Percentiles rank a stretch among this genome's conserved stretches.
These are phyloP conservation scores for Odontomyia ornata DNA, from an alignment of 2,888 invertebrate species.

Conservation along the genomic window DNA sequence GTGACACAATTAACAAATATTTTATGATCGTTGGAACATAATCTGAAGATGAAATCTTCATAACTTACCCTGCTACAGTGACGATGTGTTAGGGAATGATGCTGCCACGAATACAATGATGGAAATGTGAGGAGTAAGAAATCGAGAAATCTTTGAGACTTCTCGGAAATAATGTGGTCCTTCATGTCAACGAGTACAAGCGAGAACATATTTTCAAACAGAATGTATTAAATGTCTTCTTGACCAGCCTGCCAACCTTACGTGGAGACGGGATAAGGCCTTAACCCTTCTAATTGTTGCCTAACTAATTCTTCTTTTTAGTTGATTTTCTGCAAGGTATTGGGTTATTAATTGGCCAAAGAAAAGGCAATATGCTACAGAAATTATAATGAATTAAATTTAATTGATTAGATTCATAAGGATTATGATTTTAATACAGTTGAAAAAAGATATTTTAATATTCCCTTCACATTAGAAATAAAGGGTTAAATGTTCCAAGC, in stretches of 20 bases:
- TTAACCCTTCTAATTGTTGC: no score
- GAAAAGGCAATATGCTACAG: no score
- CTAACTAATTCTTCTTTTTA: no score
- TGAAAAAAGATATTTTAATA: no score
- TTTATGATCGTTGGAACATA: constrained; percentile 51
- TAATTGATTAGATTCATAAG: no score
- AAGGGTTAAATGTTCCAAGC: not conserved
- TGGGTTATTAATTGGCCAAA: no score
- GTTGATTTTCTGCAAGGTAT: no score
- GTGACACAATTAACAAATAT: constrained; percentile 54
- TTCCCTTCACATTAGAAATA: no score
- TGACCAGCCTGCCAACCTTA: not conserved
- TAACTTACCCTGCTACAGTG: constrained; percentile 19
- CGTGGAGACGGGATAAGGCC: not conserved
- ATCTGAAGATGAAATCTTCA: constrained; percentile 44
- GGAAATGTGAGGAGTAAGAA: constrained; percentile 13
- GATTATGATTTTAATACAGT: no score
- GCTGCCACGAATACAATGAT: not conserved
- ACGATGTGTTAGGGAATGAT: not conserved
- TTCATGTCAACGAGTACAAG: constrained; percentile 16
- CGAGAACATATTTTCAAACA: not conserved
- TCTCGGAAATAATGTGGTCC: constrained; percentile 39
- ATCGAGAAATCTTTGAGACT: constrained; percentile 19
- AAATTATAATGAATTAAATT: no score
- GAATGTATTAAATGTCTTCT: constrained; percentile 14